These are phyloP conservation scores for Phragmatobia fuliginosa DNA, from an alignment of 2,888 invertebrate species.

Conservation along the genomic window DNA sequence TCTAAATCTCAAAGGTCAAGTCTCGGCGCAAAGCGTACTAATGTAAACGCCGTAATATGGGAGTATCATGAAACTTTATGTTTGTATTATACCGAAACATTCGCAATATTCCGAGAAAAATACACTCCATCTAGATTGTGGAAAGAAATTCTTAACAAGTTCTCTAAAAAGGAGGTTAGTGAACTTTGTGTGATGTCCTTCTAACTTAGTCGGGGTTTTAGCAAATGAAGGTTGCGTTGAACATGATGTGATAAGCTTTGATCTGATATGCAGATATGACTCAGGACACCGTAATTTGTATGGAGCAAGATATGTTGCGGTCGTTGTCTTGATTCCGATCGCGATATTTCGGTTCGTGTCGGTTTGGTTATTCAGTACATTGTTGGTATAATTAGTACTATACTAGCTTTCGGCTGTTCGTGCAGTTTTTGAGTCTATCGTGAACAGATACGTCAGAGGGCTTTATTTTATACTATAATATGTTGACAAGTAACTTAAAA, in stretches of 20 bases:
- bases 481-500: too few relatives aligned
- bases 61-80: conserved; percentile 41
- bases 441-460: too few relatives aligned
- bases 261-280: conserved; percentile 1
- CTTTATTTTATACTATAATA: too few relatives aligned
- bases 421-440: too few relatives aligned
- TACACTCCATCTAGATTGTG: conserved; percentile 19
- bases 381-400: too few relatives aligned
- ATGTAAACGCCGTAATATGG: conserved; percentile 37
- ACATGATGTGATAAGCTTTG: neutral
- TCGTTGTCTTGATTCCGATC: neutral
- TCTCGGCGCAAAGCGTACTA: conserved; percentile 30
- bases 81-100: conserved; percentile 38
- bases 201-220: neutral
- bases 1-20: conserved; percentile 10
- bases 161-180: conserved; percentile 1
- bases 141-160: neutral
- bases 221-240: conserved; percentile 1
- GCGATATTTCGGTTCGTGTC: neutral
- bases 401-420: too few relatives aligned
- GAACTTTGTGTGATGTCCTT: neutral
- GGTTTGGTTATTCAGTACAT: neutral
- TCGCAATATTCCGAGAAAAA: conserved; percentile 24
- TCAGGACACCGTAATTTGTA: neutral
- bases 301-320: neutral